Conservation (phyloP, 2,888 invertebrate species). For the Dryobota labecula region DNA sequence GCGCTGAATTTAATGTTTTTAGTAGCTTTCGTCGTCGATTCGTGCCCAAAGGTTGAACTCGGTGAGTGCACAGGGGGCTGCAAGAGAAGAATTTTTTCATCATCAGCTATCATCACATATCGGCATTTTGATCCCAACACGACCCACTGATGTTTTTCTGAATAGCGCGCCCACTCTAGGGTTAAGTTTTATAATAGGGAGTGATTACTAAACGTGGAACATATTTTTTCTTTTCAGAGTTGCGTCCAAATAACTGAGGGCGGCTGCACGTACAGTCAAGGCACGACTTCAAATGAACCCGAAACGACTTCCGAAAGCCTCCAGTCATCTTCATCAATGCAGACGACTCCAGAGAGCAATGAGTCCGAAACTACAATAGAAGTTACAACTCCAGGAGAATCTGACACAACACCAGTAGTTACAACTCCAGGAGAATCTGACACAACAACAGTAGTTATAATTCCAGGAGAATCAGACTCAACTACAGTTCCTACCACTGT, state of each 20-base stretch:
- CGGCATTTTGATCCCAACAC: too few relatives aligned
- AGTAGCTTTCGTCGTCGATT: too few relatives aligned
- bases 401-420: not conserved
- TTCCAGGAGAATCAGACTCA: too few relatives aligned
- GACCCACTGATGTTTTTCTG: too few relatives aligned
- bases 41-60: too few relatives aligned
- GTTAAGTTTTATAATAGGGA: too few relatives aligned
- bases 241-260: conserved; percentile 56
- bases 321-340: conserved; percentile 38
- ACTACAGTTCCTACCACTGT: not conserved
- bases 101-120: too few relatives aligned
- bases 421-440: not conserved
- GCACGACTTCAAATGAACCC: conserved; percentile 20
- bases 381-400: not conserved
- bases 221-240: conserved; percentile 10
- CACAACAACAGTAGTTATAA: not conserved
- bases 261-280: conserved; percentile 50
- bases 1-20: too few relatives aligned
- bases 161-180: too few relatives aligned
- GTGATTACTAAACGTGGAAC: too few relatives aligned
- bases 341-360: conserved; percentile 35
- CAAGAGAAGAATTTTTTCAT: too few relatives aligned
- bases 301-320: conserved; percentile 31
- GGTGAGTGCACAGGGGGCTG: too few relatives aligned
- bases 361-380: conserved; percentile 22